phyloP scores from a whole-genome alignment of 2,113 vertebrate species.

The Esox niger region DNA sequence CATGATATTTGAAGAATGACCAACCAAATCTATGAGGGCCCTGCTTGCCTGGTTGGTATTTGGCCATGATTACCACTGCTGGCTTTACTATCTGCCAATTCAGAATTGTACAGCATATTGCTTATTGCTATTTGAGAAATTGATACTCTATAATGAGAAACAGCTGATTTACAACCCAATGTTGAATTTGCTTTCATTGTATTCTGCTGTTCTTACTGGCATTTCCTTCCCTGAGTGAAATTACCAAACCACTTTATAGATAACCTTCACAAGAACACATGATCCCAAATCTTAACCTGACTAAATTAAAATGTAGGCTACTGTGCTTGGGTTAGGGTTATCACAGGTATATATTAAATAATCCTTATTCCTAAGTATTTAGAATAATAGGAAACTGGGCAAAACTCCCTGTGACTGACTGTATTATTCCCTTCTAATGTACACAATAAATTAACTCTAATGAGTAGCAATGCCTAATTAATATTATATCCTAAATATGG shows the following conservation, averaged over 20 bases:
- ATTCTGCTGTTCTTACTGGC: no score
- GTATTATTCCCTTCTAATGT: slow-evolving; percentile 35
- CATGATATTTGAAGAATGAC: no score
- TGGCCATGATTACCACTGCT: no score
- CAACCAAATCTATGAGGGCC: no score
- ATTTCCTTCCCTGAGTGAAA: no score
- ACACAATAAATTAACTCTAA: slow-evolving; percentile 53
- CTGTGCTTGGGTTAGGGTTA: not conserved
- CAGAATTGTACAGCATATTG: no score
- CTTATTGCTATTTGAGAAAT: no score
- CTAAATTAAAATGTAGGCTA: not conserved
- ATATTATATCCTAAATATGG: slow-evolving; percentile 51
- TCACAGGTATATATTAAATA: slow-evolving; percentile 2
- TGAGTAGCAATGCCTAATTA: slow-evolving; percentile 48
- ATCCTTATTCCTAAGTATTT: slow-evolving; percentile 1
- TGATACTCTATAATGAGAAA: no score
- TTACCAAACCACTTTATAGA: not conserved
- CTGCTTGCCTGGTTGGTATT: no score
- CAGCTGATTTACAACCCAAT: no score
- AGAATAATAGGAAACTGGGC: slow-evolving; percentile 23
- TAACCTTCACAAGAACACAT: slow-evolving; percentile 5
- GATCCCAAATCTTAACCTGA: not conserved
- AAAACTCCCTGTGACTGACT: slow-evolving; percentile 35
- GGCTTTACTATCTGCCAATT: no score
- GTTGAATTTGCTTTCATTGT: no score